Conservation (phyloP, 2,888 invertebrate species). For the Sericinus montela region DNA sequence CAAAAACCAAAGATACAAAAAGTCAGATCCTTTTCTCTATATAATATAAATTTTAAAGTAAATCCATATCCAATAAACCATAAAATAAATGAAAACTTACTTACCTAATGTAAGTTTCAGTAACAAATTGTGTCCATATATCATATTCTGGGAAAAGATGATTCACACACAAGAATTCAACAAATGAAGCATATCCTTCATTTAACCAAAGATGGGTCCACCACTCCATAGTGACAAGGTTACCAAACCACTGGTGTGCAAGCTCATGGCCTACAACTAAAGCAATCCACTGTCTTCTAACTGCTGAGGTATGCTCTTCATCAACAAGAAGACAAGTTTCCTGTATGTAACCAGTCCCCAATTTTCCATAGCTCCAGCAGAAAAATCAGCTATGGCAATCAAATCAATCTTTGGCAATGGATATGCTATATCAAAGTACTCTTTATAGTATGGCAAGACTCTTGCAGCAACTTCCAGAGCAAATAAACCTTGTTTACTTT, state of each 20-base stretch:
- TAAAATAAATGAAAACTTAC: conserved; percentile 1
- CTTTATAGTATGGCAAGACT: conserved; percentile 95
- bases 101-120: conserved; percentile 87
- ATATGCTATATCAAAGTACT: conserved; percentile 96
- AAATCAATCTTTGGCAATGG: conserved; percentile 97
- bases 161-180: conserved; percentile 96
- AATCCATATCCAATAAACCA: too few species aligned
- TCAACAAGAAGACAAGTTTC: conserved; percentile 95
- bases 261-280: conserved; percentile 95
- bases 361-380: conserved; percentile 98
- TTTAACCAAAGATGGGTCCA: conserved; percentile 98
- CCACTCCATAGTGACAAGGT: conserved; percentile 99
- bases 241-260: conserved; percentile 99
- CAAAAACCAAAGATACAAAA: too few species aligned
- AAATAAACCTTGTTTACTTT: conserved; percentile 94
- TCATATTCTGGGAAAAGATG: conserved; percentile 96
- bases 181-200: conserved; percentile 97
- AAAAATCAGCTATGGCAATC: conserved; percentile 97
- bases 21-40: too few species aligned
- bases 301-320: conserved; percentile 92
- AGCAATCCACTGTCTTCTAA: conserved; percentile 91
- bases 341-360: conserved; percentile 97
- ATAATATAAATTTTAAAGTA: too few species aligned
- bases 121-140: conserved; percentile 98
- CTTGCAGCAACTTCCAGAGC: conserved; percentile 95